These are phyloP conservation scores for Zaprionus capensis DNA, from an alignment of 1,140 invertebrate species.

Conservation along the genomic window DNA sequence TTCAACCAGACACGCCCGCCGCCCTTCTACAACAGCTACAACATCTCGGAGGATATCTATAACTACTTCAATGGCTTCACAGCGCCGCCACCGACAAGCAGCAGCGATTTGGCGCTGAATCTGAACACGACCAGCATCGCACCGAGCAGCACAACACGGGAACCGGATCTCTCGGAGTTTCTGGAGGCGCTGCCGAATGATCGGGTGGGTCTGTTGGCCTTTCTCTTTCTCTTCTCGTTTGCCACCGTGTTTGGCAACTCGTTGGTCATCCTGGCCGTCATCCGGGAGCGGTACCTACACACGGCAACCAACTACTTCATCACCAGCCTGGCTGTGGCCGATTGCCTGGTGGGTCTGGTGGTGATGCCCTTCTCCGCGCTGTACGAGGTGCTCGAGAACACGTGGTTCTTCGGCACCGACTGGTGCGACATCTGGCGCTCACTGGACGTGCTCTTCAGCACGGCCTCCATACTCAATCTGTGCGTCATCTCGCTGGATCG, in stretches of 20 bases:
- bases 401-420: slow-evolving; percentile 93
- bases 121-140: slow-evolving; percentile 33
- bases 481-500: slow-evolving; percentile 99
- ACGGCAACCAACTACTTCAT: slow-evolving; percentile 99
- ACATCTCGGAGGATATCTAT: slow-evolving; percentile 80
- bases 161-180: slow-evolving; percentile 77
- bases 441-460: slow-evolving; percentile 97
- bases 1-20: slow-evolving; percentile 58
- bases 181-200: slow-evolving; percentile 87
- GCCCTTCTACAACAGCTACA: slow-evolving; percentile 76
- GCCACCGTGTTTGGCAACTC: slow-evolving; percentile 98
- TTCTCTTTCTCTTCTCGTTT: slow-evolving; percentile 95
- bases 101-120: slow-evolving; percentile 52
- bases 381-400: slow-evolving; percentile 93
- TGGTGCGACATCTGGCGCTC: slow-evolving; percentile 99
- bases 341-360: slow-evolving; percentile 96
- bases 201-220: slow-evolving; percentile 91
- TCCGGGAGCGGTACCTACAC: slow-evolving; percentile 94
- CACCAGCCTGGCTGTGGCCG: slow-evolving; percentile 97
- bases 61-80: slow-evolving; percentile 79
- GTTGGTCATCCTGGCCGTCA: slow-evolving; percentile 96
- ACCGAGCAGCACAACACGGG: slow-evolving; percentile 56
- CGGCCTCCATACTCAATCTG: slow-evolving; percentile 97
- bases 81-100: slow-evolving; percentile 40
- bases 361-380: slow-evolving; percentile 98